A percentile compares a stretch with the other conserved stretches of the same genome.
phyloP scores from a whole-genome alignment of 2,797 vertebrate species.

The Sebastiscus tertius region DNA sequence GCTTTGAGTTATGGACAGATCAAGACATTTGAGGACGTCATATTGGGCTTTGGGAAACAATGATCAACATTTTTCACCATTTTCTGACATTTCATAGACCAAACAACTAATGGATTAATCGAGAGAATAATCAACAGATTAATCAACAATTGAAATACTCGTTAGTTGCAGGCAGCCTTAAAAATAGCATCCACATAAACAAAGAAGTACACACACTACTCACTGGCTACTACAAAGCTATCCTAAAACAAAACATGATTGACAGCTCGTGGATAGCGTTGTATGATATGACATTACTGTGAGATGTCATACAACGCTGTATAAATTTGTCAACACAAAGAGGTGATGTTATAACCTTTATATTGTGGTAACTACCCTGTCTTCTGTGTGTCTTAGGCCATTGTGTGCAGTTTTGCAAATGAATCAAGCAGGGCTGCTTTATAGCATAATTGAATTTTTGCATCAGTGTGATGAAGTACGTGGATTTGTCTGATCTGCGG shows the following conservation, averaged over 20 bases:
- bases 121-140: too few species aligned
- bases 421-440: not conserved
- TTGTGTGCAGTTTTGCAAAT: not conserved
- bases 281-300: not conserved
- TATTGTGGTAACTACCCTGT: not conserved
- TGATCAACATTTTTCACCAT: too few species aligned
- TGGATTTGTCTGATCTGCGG: not conserved
- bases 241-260: not conserved
- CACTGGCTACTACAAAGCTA: not conserved
- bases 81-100: too few species aligned
- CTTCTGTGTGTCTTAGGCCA: not conserved
- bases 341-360: not conserved
- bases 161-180: too few species aligned
- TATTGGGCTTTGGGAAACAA: too few species aligned
- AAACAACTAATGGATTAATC: too few species aligned
- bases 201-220: not conserved
- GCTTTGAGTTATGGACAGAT: too few species aligned
- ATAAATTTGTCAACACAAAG: not conserved
- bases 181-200: not conserved
- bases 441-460: not conserved
- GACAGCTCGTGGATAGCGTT: not conserved
- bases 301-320: too few species aligned
- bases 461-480: not conserved
- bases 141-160: fast-evolving
- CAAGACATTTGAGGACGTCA: too few species aligned